phyloP scores from a whole-genome alignment of 2,113 vertebrate species.

The Motacilla alba region DNA sequence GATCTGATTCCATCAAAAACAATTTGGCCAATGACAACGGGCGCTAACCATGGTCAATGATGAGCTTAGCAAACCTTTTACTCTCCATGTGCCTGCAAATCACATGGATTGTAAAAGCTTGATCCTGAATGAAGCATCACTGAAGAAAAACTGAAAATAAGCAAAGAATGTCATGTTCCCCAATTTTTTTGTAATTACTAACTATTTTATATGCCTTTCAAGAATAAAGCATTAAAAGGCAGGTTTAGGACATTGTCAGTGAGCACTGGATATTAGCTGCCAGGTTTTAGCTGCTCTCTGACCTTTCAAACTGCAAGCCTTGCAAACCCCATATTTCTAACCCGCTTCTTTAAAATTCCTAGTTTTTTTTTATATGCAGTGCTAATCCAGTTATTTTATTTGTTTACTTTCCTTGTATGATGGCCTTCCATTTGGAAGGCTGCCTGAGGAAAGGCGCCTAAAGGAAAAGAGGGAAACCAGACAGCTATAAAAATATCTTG shows the following conservation, averaged over 20 bases:
- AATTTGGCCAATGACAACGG: background rate
- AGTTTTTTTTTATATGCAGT: background rate
- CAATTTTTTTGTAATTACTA: background rate
- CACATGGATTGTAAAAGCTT: background rate
- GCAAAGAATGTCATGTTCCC: background rate
- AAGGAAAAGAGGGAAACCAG: background rate
- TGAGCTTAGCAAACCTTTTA: background rate
- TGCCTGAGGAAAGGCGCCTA: background rate
- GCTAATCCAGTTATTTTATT: background rate
- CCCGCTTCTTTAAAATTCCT: background rate
- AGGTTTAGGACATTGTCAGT: background rate
- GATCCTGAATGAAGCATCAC: background rate
- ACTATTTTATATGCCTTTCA: background rate
- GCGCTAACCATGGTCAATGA: background rate
- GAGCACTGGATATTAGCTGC: background rate
- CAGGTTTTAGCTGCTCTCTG: background rate
- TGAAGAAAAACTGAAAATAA: background rate
- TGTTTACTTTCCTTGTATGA: background rate
- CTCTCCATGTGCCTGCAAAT: background rate
- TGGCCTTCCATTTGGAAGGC: constrained; percentile 14
- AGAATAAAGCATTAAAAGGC: background rate
- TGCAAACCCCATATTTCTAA: background rate
- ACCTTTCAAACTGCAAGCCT: background rate
- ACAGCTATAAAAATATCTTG: constrained; percentile 5
- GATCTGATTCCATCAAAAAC: background rate